phyloP scores from a whole-genome alignment of 2,797 vertebrate genomes.

The Pampus argenteus region DNA sequence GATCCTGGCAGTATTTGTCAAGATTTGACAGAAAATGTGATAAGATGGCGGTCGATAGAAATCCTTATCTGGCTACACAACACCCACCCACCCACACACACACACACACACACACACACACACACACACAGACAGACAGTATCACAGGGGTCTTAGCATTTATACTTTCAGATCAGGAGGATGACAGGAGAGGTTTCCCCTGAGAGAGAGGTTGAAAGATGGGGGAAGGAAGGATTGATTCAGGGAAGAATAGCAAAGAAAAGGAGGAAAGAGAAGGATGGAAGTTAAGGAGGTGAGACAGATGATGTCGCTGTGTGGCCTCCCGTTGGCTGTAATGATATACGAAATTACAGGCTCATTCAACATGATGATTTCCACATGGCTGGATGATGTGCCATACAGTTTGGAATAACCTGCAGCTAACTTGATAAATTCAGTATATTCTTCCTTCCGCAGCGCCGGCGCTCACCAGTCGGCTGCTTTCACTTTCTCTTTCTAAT shows the following conservation, averaged over 20 bases:
- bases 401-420: neutral
- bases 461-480: neutral
- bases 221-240: constrained; percentile 26
- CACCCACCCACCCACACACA: constrained; percentile 41
- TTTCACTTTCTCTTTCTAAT: neutral
- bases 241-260: neutral
- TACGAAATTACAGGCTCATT: neutral
- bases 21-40: constrained; percentile 61
- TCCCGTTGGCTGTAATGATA: neutral
- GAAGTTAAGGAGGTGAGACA: neutral
- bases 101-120: constrained; percentile 17
- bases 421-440: neutral
- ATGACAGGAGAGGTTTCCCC: constrained; percentile 54
- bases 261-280: constrained; percentile 1
- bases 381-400: neutral
- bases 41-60: constrained; percentile 59
- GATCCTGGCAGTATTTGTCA: constrained; percentile 56
- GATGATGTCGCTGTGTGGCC: neutral
- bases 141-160: constrained; percentile 47
- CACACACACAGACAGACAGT: neutral
- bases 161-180: constrained; percentile 55
- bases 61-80: constrained; percentile 50
- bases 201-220: constrained; percentile 27
- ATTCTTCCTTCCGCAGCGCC: neutral
- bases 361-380: neutral